phyloP scores from a whole-genome alignment of 2,888 invertebrate genomes.

The Drosophila histrio region DNA sequence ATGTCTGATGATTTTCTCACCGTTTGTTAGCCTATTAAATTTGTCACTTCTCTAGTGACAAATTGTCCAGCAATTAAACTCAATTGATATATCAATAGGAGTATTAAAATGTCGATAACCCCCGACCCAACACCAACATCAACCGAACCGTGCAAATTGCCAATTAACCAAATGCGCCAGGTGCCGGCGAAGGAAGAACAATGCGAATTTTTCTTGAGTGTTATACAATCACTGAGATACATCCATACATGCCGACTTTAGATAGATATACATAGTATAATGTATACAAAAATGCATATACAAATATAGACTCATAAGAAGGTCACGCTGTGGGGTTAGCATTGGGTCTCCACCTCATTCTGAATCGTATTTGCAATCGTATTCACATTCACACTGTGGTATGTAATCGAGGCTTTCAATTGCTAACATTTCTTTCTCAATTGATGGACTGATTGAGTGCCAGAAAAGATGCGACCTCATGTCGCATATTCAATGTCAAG shows the following conservation, averaged over 20 bases:
- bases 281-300: neutral
- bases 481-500: slow-evolving; percentile 66
- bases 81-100: slow-evolving; percentile 59
- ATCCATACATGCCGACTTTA: neutral
- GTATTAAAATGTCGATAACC: slow-evolving; percentile 30
- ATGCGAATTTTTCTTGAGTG: neutral
- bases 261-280: neutral
- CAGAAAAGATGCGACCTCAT: slow-evolving; percentile 45
- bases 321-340: slow-evolving; percentile 56
- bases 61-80: slow-evolving; percentile 68
- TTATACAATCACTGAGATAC: slow-evolving; percentile 34
- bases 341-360: slow-evolving; percentile 47
- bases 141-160: slow-evolving; percentile 31
- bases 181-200: slow-evolving; percentile 35
- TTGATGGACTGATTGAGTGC: slow-evolving; percentile 59
- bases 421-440: slow-evolving; percentile 47
- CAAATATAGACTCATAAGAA: slow-evolving; percentile 25
- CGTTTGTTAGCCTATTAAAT: slow-evolving; percentile 55
- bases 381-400: slow-evolving; percentile 14
- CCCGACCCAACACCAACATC: neutral
- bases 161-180: slow-evolving; percentile 65
- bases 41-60: slow-evolving; percentile 52
- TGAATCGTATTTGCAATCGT: neutral
- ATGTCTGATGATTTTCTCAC: slow-evolving; percentile 40
- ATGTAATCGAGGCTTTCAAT: slow-evolving; percentile 50